Evolutionary conservation across 2,113 vertebrate species (phyloP).

Genomic region (Dendropsophus ebraccatus): DNA sequence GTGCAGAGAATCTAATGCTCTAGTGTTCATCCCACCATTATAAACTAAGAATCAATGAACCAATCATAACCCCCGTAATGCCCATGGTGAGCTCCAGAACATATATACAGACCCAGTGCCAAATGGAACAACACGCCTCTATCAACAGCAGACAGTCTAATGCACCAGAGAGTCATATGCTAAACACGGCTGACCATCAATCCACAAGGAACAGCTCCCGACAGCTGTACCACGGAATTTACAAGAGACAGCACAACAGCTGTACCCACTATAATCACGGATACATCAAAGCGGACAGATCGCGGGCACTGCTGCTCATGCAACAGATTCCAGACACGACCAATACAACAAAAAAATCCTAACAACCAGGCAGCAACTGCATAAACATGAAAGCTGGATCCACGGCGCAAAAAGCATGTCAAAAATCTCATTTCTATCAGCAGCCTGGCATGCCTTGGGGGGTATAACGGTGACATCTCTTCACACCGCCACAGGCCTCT

Average conservation of each 20-base stretch:
- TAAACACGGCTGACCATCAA: slow-evolving; percentile 60
- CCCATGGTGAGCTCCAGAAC: background rate
- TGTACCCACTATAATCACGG: slow-evolving; percentile 67
- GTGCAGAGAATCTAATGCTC: background rate
- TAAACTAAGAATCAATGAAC: background rate
- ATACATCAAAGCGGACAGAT: slow-evolving; percentile 64
- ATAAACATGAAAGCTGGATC: slow-evolving; percentile 61
- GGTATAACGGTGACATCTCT: background rate
- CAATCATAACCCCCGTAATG: background rate
- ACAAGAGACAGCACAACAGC: slow-evolving; percentile 68
- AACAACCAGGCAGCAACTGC: slow-evolving; percentile 71
- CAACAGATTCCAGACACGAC: slow-evolving; percentile 66
- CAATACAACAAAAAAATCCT: slow-evolving; percentile 56
- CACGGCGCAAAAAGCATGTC: slow-evolving; percentile 53
- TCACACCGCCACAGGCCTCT: background rate
- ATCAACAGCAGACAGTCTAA: slow-evolving; percentile 25
- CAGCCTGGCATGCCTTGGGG: background rate
- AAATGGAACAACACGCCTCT: slow-evolving; percentile 17
- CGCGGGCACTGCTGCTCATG: slow-evolving; percentile 64
- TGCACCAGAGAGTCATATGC: slow-evolving; percentile 66
- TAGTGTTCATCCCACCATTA: background rate
- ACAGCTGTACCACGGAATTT: slow-evolving; percentile 64
- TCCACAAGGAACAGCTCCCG: slow-evolving; percentile 58
- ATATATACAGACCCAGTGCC: background rate
- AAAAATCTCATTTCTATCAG: slow-evolving; percentile 24